Evolutionary conservation across 2,113 vertebrate genomes (phyloP).

Genomic region (Seriola quinqueradiata): DNA sequence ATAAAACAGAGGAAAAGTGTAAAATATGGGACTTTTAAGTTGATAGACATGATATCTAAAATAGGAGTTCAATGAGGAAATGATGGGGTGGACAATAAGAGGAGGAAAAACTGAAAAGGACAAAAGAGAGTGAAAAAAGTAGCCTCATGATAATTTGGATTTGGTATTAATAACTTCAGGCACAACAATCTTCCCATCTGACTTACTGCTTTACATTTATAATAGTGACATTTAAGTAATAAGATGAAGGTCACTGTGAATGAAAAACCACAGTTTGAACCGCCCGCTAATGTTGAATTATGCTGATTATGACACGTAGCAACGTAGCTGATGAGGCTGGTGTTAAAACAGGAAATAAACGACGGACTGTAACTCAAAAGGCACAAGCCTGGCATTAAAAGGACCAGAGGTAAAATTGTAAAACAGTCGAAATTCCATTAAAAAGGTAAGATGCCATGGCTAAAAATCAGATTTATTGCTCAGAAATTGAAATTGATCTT

Average conservation of each 20-base stretch:
- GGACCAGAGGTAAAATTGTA: constrained; percentile 56
- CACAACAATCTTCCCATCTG: not conserved
- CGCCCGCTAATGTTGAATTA: constrained; percentile 17
- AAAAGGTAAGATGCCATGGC: constrained; percentile 19
- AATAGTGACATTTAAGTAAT: constrained; percentile 9
- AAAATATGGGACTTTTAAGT: too few species aligned
- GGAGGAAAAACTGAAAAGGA: not conserved
- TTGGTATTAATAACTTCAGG: not conserved
- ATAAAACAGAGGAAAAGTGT: too few species aligned
- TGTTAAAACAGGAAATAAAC: constrained; percentile 27
- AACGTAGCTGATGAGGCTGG: constrained; percentile 13
- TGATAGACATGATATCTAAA: not conserved
- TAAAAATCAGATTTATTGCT: constrained; percentile 55
- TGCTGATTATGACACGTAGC: constrained; percentile 13
- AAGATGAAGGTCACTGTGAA: constrained; percentile 29
- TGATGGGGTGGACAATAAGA: not conserved
- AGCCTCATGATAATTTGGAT: not conserved
- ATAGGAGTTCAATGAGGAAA: not conserved
- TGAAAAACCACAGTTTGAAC: constrained; percentile 15
- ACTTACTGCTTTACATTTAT: constrained; percentile 6
- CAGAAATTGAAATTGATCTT: constrained; percentile 49
- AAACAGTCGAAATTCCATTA: constrained; percentile 58
- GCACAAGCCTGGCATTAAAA: not conserved
- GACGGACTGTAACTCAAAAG: constrained; percentile 17
- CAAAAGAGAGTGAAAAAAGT: not conserved